Conservation (phyloP, 2,888 invertebrate genomes). For the Heteromurus nitidus region DNA sequence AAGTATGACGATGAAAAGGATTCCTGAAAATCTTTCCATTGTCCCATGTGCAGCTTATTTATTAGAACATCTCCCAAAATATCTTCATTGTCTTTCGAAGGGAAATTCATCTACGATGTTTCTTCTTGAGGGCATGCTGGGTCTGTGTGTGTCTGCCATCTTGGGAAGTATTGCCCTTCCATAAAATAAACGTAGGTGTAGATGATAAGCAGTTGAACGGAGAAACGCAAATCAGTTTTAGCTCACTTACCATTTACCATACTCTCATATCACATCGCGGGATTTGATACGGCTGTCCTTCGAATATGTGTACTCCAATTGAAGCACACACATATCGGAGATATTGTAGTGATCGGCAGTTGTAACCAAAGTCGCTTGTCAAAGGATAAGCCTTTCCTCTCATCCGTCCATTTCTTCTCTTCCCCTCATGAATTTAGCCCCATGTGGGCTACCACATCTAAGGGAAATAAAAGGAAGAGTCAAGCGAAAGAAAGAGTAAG, state of each 20-base stretch:
- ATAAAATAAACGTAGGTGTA: background rate
- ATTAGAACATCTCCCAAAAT: conserved; percentile 45
- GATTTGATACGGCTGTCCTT: too few species aligned
- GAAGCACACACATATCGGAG: background rate
- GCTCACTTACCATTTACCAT: background rate
- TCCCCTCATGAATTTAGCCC: conserved; percentile 61
- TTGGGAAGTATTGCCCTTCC: background rate
- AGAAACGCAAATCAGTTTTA: background rate
- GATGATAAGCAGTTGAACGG: background rate
- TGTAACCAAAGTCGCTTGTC: conserved; percentile 46
- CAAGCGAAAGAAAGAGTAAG: conserved; percentile 29
- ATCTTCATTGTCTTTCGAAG: conserved; percentile 38
- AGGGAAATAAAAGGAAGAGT: conserved; percentile 39
- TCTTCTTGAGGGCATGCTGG: background rate
- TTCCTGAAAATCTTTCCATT: conserved; percentile 27
- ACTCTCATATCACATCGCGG: too few species aligned
- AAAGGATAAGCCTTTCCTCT: conserved; percentile 51
- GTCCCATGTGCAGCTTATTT: conserved; percentile 52
- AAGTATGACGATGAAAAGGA: conserved; percentile 52
- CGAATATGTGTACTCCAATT: too few species aligned
- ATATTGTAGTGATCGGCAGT: conserved; percentile 49
- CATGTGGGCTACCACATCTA: conserved; percentile 57
- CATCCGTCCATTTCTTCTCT: conserved; percentile 55
- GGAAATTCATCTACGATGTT: conserved; percentile 27
- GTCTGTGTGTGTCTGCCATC: background rate